A percentile compares a stretch with the other conserved stretches of the same genome.
These are phyloP conservation scores for Cephus pygmeus DNA, from an alignment of 2,888 invertebrate genomes.

Conservation along the genomic window DNA sequence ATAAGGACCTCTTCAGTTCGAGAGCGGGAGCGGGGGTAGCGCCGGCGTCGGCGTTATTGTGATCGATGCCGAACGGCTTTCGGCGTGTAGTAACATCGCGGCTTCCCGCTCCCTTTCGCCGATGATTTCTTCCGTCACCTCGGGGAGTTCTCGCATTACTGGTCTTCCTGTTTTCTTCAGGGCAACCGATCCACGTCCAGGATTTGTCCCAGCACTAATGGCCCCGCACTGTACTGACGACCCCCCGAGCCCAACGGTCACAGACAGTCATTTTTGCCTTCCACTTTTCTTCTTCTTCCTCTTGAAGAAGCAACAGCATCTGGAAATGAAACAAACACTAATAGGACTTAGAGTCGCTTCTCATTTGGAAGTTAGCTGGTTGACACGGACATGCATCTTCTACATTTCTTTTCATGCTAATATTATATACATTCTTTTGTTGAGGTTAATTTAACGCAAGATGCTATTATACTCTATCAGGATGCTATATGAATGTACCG, in stretches of 20 bases:
- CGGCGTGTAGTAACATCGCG: conserved; percentile 72
- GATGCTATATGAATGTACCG: background rate
- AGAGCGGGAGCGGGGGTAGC: conserved; percentile 55
- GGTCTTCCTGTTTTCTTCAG: conserved; percentile 13
- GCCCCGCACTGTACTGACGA: conserved; percentile 57
- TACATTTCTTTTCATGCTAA: background rate
- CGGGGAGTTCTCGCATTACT: conserved; percentile 20
- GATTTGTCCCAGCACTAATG: conserved; percentile 48
- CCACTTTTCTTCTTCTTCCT: conserved; percentile 98
- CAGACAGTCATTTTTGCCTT: conserved; percentile 89
- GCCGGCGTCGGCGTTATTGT: conserved; percentile 56
- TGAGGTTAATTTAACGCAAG: background rate
- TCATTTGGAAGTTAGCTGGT: conserved; percentile 27
- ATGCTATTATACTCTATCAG: background rate
- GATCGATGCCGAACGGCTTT: conserved; percentile 72
- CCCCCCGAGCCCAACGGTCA: conserved; percentile 74
- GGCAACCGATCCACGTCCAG: conserved; percentile 24
- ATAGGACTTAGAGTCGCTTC: conserved; percentile 64
- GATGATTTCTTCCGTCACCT: conserved; percentile 19
- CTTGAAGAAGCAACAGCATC: conserved; percentile 99
- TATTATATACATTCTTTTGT: background rate
- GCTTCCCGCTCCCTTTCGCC: conserved; percentile 67
- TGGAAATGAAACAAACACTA: conserved; percentile 72
- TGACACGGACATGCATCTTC: conserved; percentile 45
- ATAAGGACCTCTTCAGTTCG: conserved; percentile 45